These are phyloP conservation scores for Dryobota labecula DNA, from an alignment of 2,888 invertebrate genomes.

Conservation along the genomic window DNA sequence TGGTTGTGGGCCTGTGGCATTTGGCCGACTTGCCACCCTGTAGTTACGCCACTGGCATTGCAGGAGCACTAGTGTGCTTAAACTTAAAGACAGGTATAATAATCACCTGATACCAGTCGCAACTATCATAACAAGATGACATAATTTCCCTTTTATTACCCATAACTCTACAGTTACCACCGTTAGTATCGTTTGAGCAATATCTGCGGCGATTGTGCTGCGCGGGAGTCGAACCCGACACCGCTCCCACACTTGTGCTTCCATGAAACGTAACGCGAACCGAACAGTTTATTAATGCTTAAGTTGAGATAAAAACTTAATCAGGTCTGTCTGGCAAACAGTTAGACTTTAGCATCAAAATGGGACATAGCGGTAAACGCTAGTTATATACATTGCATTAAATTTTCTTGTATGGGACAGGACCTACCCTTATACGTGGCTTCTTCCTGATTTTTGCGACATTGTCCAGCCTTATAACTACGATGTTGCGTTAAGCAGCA, in stretches of 20 bases:
- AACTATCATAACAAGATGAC: conserved; percentile 20
- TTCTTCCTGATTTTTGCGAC: background rate
- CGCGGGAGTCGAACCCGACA: conserved; percentile 78
- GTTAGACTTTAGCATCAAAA: conserved; percentile 13
- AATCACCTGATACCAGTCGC: background rate
- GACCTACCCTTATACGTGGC: background rate
- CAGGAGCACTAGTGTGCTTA: background rate
- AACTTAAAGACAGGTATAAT: background rate
- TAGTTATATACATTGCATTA: background rate
- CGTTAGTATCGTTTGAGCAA: conserved; percentile 56
- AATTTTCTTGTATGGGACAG: background rate
- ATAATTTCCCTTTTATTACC: conserved; percentile 22
- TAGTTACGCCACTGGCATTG: no score
- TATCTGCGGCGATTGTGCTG: conserved; percentile 51
- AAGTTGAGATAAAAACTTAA: conserved; percentile 52
- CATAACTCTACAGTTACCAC: conserved; percentile 55
- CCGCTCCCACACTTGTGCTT: conserved; percentile 77
- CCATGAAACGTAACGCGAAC: conserved; percentile 71
- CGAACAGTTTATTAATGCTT: conserved; percentile 46
- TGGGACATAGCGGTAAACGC: background rate
- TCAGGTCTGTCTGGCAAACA: conserved; percentile 20
- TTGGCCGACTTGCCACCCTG: no score
- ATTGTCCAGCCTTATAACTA: background rate
- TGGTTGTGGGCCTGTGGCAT: no score
- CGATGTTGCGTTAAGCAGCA: background rate